These are phyloP conservation scores for Dioctria linearis DNA, from an alignment of 2,888 invertebrate genomes.

Conservation along the genomic window DNA sequence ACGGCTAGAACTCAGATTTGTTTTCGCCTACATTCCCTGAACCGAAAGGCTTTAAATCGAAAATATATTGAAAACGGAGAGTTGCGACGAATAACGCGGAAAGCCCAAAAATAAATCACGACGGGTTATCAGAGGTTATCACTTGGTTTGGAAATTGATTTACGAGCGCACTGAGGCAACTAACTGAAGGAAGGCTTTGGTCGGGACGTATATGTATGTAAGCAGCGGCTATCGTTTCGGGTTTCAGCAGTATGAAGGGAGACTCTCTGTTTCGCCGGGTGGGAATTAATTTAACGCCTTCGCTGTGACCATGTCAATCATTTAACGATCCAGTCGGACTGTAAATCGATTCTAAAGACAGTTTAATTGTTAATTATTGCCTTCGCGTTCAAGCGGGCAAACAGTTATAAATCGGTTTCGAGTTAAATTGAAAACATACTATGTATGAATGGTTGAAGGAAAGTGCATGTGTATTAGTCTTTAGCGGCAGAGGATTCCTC, in stretches of 20 bases:
- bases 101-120: slow-evolving; percentile 34
- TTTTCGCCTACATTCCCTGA: not conserved
- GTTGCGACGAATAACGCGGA: slow-evolving; percentile 5
- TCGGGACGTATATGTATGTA: too few species aligned
- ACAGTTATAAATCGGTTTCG: slow-evolving; percentile 19
- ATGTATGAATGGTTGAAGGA: not conserved
- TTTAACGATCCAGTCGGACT: slow-evolving; percentile 25
- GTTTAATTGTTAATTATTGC: slow-evolving; percentile 47
- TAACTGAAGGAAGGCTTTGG: not conserved
- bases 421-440: not conserved
- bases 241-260: too few species aligned
- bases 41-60: not conserved
- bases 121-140: slow-evolving; percentile 49
- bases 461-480: too few species aligned
- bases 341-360: slow-evolving; percentile 45
- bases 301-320: slow-evolving; percentile 40
- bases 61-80: not conserved
- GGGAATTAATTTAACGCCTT: slow-evolving; percentile 49
- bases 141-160: slow-evolving; percentile 43
- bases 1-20: not conserved
- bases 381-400: not conserved
- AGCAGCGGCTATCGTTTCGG: too few species aligned
- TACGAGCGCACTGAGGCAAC: slow-evolving; percentile 18
- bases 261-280: not conserved
- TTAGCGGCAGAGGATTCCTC: too few species aligned